Evolutionary conservation across 1,140 invertebrate genomes (phyloP).

Genomic region (Mactra quadrangularis): DNA sequence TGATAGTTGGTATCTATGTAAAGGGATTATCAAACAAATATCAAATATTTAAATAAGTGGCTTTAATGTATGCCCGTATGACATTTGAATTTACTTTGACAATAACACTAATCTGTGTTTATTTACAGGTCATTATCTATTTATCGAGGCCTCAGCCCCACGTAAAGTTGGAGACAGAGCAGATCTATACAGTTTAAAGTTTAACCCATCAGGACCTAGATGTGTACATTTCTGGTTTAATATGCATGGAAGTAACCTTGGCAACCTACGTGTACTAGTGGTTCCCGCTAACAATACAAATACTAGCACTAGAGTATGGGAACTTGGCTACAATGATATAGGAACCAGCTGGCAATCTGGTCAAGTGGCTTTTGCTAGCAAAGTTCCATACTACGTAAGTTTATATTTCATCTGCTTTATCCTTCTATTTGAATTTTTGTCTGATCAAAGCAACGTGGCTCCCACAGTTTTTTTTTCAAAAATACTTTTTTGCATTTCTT

Average conservation of each 20-base stretch:
- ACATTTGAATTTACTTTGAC: too few relatives aligned
- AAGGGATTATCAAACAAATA: too few relatives aligned
- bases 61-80: too few relatives aligned
- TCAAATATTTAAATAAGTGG: too few relatives aligned
- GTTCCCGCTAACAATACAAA: constrained; percentile 61
- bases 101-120: too few relatives aligned
- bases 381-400: constrained; percentile 67
- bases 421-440: neutral
- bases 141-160: constrained; percentile 78
- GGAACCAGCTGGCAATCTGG: constrained; percentile 68
- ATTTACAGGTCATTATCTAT: constrained; percentile 76
- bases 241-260: constrained; percentile 79
- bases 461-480: too few relatives aligned
- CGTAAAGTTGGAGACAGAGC: constrained; percentile 72
- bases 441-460: too few relatives aligned
- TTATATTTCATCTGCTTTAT: neutral
- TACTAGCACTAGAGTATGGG: constrained; percentile 61
- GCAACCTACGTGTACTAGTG: constrained; percentile 77
- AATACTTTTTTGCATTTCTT: too few relatives aligned
- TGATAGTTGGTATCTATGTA: too few relatives aligned
- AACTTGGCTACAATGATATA: constrained; percentile 57
- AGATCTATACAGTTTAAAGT: constrained; percentile 73
- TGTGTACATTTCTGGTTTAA: constrained; percentile 86
- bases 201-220: constrained; percentile 63
- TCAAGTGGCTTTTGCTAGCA: constrained; percentile 59